Evolutionary conservation across 2,888 invertebrate species (phyloP).

Genomic region (Ctena decussata): DNA sequence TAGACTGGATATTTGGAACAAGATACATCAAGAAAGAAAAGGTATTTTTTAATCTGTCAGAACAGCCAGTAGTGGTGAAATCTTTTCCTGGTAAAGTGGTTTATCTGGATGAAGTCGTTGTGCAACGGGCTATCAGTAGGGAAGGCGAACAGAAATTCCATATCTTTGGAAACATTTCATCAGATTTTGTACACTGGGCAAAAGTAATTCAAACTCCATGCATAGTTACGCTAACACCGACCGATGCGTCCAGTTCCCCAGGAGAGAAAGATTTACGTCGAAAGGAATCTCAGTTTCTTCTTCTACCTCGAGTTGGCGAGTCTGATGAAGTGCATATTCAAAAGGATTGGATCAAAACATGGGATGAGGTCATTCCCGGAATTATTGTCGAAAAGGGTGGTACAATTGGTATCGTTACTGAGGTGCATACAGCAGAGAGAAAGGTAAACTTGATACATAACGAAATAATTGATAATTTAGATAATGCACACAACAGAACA

Average conservation of each 20-base stretch:
- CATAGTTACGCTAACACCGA: background rate
- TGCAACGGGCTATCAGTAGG: slow-evolving; percentile 25
- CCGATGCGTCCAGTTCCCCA: background rate
- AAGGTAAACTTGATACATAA: slow-evolving; percentile 29
- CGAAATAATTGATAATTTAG: slow-evolving; percentile 12
- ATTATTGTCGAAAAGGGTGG: background rate
- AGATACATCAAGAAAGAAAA: slow-evolving; percentile 32
- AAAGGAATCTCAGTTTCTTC: background rate
- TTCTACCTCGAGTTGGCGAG: slow-evolving; percentile 12
- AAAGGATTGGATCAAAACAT: slow-evolving; percentile 3
- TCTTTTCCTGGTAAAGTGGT: slow-evolving; percentile 26
- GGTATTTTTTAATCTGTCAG: slow-evolving; percentile 2
- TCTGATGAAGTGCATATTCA: slow-evolving; percentile 13
- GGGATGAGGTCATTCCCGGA: slow-evolving; percentile 27
- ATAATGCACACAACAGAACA: background rate
- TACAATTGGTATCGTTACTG: background rate
- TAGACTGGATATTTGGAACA: background rate
- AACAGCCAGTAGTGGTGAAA: slow-evolving; percentile 8
- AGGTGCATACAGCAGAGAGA: background rate
- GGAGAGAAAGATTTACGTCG: background rate
- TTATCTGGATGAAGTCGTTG: slow-evolving; percentile 14
- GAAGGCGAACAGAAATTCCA: slow-evolving; percentile 28
- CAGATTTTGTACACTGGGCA: slow-evolving; percentile 46
- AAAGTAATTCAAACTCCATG: slow-evolving; percentile 36
- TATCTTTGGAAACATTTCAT: slow-evolving; percentile 22